phyloP scores from a whole-genome alignment of 2,888 invertebrate species.

The Galerucella nymphaeae region DNA sequence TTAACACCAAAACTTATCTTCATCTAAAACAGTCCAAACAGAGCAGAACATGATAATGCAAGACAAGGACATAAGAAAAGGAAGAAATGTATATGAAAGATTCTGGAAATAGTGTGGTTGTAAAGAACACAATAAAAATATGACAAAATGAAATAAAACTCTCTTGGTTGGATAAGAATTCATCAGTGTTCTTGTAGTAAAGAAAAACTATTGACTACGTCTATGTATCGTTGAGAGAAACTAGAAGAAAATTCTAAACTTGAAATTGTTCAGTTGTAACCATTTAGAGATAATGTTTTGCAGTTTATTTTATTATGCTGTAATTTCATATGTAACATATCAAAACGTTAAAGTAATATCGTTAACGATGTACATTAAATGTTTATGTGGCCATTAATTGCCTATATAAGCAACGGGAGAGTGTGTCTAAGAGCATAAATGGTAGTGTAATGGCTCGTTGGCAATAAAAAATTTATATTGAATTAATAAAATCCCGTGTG shows the following conservation, averaged over 20 bases:
- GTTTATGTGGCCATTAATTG: slow-evolving; percentile 41
- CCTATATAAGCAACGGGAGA: slow-evolving; percentile 32
- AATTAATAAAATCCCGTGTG: slow-evolving; percentile 27
- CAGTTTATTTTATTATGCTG: slow-evolving; percentile 55
- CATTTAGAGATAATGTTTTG: slow-evolving; percentile 54
- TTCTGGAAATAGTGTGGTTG: too few relatives aligned
- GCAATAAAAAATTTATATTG: slow-evolving; percentile 24
- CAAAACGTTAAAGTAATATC: slow-evolving; percentile 52
- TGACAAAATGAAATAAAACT: too few relatives aligned
- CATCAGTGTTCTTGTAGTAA: not conserved
- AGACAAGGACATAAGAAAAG: too few relatives aligned
- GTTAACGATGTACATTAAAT: slow-evolving; percentile 38
- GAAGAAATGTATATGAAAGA: too few relatives aligned
- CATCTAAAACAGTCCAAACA: too few relatives aligned
- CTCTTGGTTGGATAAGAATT: too few relatives aligned
- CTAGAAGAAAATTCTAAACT: slow-evolving; percentile 32
- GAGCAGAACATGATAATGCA: too few relatives aligned
- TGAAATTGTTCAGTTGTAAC: slow-evolving; percentile 55
- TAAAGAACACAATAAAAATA: too few relatives aligned
- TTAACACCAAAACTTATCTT: too few relatives aligned
- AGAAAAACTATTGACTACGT: not conserved
- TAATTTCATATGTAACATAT: slow-evolving; percentile 51
- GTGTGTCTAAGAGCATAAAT: slow-evolving; percentile 29
- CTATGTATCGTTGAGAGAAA: slow-evolving; percentile 33
- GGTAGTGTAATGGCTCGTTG: slow-evolving; percentile 13